These are phyloP conservation scores for Nezara viridula DNA, from an alignment of 2,888 invertebrate genomes.

Conservation along the genomic window DNA sequence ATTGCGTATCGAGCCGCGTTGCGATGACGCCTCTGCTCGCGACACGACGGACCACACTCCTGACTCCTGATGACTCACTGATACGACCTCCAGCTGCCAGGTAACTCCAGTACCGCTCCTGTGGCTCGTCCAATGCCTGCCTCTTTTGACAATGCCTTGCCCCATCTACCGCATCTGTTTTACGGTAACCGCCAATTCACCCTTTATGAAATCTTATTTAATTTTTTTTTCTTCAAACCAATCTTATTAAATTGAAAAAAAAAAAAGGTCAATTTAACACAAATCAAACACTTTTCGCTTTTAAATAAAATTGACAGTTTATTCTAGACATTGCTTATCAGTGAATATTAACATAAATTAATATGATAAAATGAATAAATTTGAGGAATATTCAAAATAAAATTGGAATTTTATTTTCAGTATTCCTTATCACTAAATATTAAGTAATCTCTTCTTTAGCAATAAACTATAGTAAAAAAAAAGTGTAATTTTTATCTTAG, in stretches of 20 bases:
- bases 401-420: too few species aligned
- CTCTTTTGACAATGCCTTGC: slow-evolving; percentile 12
- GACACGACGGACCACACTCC: background rate
- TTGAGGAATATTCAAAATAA: too few species aligned
- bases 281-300: too few species aligned
- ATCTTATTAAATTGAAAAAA: background rate
- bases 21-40: background rate
- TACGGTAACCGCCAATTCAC: background rate
- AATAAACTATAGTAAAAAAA: too few species aligned
- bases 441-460: too few species aligned
- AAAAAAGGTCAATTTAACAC: background rate
- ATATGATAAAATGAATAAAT: too few species aligned
- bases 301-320: too few species aligned
- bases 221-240: background rate
- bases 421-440: too few species aligned
- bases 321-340: too few species aligned
- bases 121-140: slow-evolving; percentile 22
- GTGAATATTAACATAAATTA: too few species aligned
- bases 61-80: slow-evolving; percentile 13
- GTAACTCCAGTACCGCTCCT: slow-evolving; percentile 28
- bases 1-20: background rate
- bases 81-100: slow-evolving; percentile 25
- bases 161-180: slow-evolving; percentile 23
- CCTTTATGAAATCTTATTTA: background rate
- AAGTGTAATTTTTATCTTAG: too few species aligned